Conservation (phyloP, 1,140 invertebrate species). For the Pseudomyrmex flavicornis region DNA sequence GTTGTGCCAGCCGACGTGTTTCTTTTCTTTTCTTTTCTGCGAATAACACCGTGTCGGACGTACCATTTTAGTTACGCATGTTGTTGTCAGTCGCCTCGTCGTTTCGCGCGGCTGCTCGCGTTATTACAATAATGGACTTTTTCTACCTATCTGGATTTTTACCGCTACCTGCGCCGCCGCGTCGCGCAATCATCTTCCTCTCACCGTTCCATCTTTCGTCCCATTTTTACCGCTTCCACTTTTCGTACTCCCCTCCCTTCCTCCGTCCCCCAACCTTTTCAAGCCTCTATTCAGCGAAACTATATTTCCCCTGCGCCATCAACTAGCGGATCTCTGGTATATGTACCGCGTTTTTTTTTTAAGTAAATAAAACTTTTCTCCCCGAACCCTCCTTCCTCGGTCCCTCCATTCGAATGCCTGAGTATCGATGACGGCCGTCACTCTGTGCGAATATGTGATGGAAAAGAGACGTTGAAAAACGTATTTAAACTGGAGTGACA, state of each 20-base stretch:
- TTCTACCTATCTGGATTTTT: slow-evolving; percentile 66
- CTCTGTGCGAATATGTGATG: slow-evolving; percentile 56
- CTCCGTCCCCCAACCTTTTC: background rate
- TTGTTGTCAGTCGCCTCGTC: background rate
- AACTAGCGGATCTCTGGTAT: slow-evolving; percentile 66
- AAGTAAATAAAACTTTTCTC: slow-evolving; percentile 73
- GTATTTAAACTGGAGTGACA: slow-evolving; percentile 55
- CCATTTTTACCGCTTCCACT: slow-evolving; percentile 32
- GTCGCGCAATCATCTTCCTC: slow-evolving; percentile 1
- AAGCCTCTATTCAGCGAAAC: slow-evolving; percentile 57
- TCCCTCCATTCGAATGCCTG: slow-evolving; percentile 60
- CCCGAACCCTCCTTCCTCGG: background rate
- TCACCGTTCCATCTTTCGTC: slow-evolving; percentile 20
- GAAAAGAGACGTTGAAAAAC: slow-evolving; percentile 46
- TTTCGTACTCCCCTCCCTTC: background rate
- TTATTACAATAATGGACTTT: slow-evolving; percentile 68
- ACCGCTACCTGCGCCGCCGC: background rate
- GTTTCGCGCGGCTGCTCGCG: background rate
- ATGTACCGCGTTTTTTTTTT: slow-evolving; percentile 62
- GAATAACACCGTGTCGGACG: slow-evolving; percentile 27
- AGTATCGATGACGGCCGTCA: slow-evolving; percentile 63
- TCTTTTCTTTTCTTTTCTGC: background rate
- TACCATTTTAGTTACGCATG: slow-evolving; percentile 3
- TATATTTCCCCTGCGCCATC: slow-evolving; percentile 65
- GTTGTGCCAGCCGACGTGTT: background rate